Evolutionary conservation across 2,797 vertebrate genomes (phyloP).

Genomic region (Synanceia verrucosa): DNA sequence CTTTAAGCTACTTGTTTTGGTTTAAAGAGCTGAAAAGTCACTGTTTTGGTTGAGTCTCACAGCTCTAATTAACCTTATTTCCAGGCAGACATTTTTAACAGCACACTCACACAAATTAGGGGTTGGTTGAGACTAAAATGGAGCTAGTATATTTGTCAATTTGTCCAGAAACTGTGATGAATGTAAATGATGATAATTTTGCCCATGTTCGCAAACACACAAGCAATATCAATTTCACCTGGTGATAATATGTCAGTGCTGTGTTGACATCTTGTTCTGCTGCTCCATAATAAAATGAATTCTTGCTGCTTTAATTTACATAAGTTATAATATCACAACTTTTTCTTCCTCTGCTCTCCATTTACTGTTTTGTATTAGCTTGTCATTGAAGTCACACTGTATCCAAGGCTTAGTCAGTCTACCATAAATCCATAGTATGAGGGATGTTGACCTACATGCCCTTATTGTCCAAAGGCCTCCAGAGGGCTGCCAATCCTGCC

Average conservation of each 20-base stretch:
- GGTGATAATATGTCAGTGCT: neutral
- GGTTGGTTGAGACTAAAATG: neutral
- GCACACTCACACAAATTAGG: neutral
- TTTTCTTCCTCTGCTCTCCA: neutral
- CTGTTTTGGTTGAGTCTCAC: neutral
- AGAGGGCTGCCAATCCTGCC: constrained; percentile 42
- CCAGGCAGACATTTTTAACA: neutral
- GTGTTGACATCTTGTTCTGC: neutral
- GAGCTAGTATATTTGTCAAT: neutral
- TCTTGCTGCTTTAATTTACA: neutral
- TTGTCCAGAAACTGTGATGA: neutral
- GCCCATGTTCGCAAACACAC: neutral
- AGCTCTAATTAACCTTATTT: neutral
- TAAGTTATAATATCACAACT: neutral
- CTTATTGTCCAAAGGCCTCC: constrained; percentile 28
- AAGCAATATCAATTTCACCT: neutral
- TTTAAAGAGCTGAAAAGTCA: neutral
- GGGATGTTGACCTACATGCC: constrained; percentile 17
- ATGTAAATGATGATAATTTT: constrained; percentile 1
- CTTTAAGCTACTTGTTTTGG: neutral
- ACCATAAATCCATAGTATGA: constrained; percentile 29
- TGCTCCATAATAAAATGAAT: neutral
- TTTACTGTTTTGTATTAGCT: constrained; percentile 3
- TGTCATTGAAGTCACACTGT: constrained; percentile 6
- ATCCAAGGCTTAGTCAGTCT: constrained; percentile 1